A percentile compares a stretch with the other conserved stretches of the same genome.
Evolutionary conservation across 2,113 vertebrate species (phyloP).

Genomic region (Epinephelus cyanopodus): DNA sequence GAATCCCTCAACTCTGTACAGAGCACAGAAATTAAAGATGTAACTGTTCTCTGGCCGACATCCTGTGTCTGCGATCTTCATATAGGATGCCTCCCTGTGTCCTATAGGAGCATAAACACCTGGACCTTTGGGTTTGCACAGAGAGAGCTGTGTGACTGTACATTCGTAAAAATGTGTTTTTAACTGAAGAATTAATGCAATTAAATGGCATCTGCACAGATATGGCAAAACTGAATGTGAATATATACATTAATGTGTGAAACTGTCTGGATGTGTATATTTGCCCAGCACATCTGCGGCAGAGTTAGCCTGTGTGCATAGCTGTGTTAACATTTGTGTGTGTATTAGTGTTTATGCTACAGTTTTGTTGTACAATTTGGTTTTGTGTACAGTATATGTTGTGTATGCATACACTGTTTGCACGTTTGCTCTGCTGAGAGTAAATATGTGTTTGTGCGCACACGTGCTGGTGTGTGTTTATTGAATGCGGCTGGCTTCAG

Average conservation of each 20-base stretch:
- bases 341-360: background rate
- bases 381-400: conserved; percentile 45
- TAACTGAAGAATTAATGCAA: background rate
- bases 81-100: background rate
- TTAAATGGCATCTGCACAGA: background rate
- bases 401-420: conserved; percentile 51
- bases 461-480: conserved; percentile 53
- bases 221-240: background rate
- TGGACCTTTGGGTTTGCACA: background rate
- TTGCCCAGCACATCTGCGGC: background rate
- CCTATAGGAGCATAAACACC: background rate
- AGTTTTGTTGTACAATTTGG: conserved; percentile 10
- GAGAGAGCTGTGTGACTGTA: background rate
- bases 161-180: background rate
- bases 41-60: conserved; percentile 37
- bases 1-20: conserved; percentile 53
- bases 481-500: conserved; percentile 57
- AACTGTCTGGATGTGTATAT: conserved; percentile 5
- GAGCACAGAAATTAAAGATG: conserved; percentile 52
- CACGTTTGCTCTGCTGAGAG: conserved; percentile 42
- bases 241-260: background rate
- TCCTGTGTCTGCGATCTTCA: conserved; percentile 3
- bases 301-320: conserved; percentile 33
- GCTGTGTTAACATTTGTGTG: background rate
- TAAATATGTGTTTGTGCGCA: conserved; percentile 53